These are phyloP conservation scores for Patiria pectinifera DNA, from an alignment of 53 echinoderm and acorn worm genomes.

Conservation along the genomic window DNA sequence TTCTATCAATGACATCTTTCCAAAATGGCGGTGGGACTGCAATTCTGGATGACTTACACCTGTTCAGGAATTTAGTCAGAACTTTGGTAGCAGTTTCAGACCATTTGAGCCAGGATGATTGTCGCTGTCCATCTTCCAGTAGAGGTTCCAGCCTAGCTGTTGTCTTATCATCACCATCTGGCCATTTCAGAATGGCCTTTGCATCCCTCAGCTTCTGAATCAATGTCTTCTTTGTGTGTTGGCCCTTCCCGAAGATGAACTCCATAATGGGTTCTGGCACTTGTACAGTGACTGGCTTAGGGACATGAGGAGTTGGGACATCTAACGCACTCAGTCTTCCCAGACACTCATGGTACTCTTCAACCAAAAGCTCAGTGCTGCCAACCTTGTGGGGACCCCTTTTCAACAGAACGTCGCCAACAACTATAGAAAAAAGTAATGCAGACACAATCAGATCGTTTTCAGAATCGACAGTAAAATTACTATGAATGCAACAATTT, in stretches of 20 bases:
- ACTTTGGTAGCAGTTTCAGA: neutral
- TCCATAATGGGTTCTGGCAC: conserved; percentile 27
- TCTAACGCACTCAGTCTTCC: conserved; percentile 51
- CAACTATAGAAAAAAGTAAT: conserved; percentile 5
- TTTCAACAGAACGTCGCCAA: conserved; percentile 17
- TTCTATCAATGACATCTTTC: conserved; percentile 3
- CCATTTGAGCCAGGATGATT: conserved; percentile 59
- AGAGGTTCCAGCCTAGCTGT: conserved; percentile 40
- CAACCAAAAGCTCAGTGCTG: neutral
- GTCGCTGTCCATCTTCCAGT: neutral
- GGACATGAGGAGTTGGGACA: conserved; percentile 60
- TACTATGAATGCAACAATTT: no score
- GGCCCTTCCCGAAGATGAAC: conserved; percentile 47
- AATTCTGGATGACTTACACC: conserved; percentile 18
- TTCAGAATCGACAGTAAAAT: no score
- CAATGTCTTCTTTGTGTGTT: conserved; percentile 10
- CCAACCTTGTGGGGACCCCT: conserved; percentile 25
- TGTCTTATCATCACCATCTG: conserved; percentile 20
- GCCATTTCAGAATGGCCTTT: conserved; percentile 52
- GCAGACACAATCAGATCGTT: neutral
- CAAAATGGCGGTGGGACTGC: conserved; percentile 38
- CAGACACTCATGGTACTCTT: conserved; percentile 45
- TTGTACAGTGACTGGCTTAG: conserved; percentile 49
- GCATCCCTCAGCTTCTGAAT: conserved; percentile 18
- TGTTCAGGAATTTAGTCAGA: conserved; percentile 20